Evolutionary conservation across 2,888 invertebrate species (phyloP).

Genomic region (Zelleria hepariella): DNA sequence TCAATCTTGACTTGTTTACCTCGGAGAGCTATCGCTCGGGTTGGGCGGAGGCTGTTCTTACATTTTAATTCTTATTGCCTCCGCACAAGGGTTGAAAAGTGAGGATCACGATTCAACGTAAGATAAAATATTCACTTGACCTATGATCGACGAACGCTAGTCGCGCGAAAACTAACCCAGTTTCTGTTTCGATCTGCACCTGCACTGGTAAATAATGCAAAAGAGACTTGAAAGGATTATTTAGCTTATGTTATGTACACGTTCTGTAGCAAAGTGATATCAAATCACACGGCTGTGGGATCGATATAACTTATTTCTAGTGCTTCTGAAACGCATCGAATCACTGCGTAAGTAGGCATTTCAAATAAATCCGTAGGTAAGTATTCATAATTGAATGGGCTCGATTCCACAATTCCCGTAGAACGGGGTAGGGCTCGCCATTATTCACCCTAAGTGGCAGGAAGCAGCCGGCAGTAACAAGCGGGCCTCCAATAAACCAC

Average conservation of each 20-base stretch:
- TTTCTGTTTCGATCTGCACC: not conserved
- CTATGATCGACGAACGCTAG: slow-evolving; percentile 17
- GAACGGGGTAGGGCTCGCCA: slow-evolving; percentile 23
- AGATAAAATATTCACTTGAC: slow-evolving; percentile 31
- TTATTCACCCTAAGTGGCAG: slow-evolving; percentile 22
- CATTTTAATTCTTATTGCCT: slow-evolving; percentile 11
- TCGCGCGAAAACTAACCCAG: slow-evolving; percentile 13
- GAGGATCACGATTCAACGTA: slow-evolving; percentile 15
- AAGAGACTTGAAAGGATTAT: too few relatives aligned
- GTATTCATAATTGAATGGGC: slow-evolving; percentile 14
- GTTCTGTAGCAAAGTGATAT: too few relatives aligned
- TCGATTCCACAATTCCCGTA: slow-evolving; percentile 4
- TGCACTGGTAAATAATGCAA: too few relatives aligned
- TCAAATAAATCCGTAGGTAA: too few relatives aligned
- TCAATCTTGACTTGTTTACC: slow-evolving; percentile 82
- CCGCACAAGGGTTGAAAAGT: slow-evolving; percentile 7
- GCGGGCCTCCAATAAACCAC: slow-evolving; percentile 19
- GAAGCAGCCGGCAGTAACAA: slow-evolving; percentile 16
- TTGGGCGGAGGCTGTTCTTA: slow-evolving; percentile 1
- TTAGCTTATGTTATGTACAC: too few relatives aligned
- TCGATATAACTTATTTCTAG: too few relatives aligned
- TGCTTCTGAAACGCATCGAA: too few relatives aligned
- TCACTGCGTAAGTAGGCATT: too few relatives aligned
- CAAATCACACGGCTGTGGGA: too few relatives aligned
- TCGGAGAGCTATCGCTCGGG: slow-evolving; percentile 54